A percentile compares a stretch with the other conserved stretches of the same genome.
These are phyloP conservation scores for Pemphredon lugubris DNA, from an alignment of 2,888 invertebrate species.

Conservation along the genomic window DNA sequence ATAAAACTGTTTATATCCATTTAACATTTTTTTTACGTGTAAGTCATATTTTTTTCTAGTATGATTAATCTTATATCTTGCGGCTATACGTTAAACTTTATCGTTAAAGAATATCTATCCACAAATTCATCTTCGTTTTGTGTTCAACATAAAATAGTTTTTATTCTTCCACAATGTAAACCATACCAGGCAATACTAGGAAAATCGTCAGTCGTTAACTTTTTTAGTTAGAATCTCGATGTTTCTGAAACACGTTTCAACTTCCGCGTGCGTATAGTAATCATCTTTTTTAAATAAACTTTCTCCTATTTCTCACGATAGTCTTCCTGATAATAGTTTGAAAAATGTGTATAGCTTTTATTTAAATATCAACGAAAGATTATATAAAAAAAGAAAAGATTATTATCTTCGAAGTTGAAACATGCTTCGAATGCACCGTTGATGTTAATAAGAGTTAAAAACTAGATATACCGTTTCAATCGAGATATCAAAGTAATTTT, in stretches of 20 bases:
- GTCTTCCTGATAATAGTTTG: no score
- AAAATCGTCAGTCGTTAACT: neutral
- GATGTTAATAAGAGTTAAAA: neutral
- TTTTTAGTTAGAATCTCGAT: neutral
- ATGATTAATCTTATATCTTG: neutral
- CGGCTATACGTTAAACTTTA: neutral
- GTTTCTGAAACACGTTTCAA: neutral
- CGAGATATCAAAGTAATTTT: no score
- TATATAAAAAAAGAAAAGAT: neutral
- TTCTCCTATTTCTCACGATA: no score
- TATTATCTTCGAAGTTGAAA: neutral
- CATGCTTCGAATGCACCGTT: neutral
- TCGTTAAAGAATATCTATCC: neutral
- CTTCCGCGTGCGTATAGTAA: no score
- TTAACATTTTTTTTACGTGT: conserved; percentile 5
- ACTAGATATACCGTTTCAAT: no score
- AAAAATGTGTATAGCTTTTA: no score
- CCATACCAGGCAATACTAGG: neutral
- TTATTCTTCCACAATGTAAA: neutral
- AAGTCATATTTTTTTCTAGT: conserved; percentile 8
- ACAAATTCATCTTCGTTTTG: neutral
- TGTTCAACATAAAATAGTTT: neutral
- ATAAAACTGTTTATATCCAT: neutral
- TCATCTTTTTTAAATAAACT: no score
- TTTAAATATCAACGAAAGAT: no score